Conservation (phyloP, 37 sponge, comb jelly and placozoan genomes). For the Hormiphora californensis region DNA sequence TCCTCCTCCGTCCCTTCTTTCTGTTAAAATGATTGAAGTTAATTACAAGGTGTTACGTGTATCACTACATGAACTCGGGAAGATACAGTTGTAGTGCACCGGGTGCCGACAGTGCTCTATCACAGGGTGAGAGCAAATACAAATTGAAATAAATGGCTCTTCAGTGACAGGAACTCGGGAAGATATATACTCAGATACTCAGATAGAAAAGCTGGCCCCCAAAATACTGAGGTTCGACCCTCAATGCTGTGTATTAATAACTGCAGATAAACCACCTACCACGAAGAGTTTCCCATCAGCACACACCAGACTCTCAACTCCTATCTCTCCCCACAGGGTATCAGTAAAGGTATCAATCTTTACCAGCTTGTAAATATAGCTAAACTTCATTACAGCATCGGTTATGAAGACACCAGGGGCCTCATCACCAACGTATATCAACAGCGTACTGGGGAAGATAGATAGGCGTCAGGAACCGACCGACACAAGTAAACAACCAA, state of each 20-base stretch:
- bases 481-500: too few relatives aligned
- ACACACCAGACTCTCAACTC: conserved; percentile 21
- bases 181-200: too few relatives aligned
- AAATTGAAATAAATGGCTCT: too few relatives aligned
- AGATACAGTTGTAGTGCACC: too few relatives aligned
- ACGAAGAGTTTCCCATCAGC: neutral
- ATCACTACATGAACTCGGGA: neutral
- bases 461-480: too few relatives aligned
- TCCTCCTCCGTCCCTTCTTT: conserved; percentile 17
- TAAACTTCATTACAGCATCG: conserved; percentile 11
- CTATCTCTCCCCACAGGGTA: conserved; percentile 1
- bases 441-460: conserved; percentile 2
- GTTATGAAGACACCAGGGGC: neutral
- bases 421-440: conserved; percentile 21
- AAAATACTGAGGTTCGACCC: too few relatives aligned
- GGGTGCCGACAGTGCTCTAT: too few relatives aligned
- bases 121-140: too few relatives aligned
- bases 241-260: too few relatives aligned
- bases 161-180: too few relatives aligned
- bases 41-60: neutral
- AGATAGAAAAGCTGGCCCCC: too few relatives aligned
- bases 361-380: neutral
- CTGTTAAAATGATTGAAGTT: neutral
- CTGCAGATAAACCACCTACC: neutral
- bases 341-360: conserved; percentile 8